Conservation (phyloP, 2,888 invertebrate species). For the Rotaria socialis region DNA sequence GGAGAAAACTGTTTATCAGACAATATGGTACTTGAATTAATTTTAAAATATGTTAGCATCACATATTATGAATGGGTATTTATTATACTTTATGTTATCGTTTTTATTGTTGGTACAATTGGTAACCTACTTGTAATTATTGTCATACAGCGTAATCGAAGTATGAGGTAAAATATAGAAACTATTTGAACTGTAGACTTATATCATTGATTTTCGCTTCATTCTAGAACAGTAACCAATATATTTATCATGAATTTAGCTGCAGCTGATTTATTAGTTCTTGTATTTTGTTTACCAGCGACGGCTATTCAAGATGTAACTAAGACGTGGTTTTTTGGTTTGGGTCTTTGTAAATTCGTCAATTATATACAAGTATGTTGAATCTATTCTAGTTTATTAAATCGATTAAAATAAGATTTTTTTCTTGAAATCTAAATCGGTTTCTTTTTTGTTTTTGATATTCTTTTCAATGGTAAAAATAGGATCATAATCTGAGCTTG, state of each 20-base stretch:
- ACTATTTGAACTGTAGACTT: too few species aligned
- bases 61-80: constrained; percentile 38
- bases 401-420: too few species aligned
- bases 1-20: background rate
- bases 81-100: constrained; percentile 36
- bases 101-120: constrained; percentile 43
- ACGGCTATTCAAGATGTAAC: constrained; percentile 44
- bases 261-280: constrained; percentile 44
- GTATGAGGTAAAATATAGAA: constrained; percentile 28
- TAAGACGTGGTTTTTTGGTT: constrained; percentile 46
- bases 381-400: too few species aligned
- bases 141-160: constrained; percentile 42
- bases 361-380: constrained; percentile 40
- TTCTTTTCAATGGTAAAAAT: too few species aligned
- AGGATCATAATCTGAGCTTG: too few species aligned
- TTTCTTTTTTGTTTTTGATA: too few species aligned
- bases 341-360: constrained; percentile 44
- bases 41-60: constrained; percentile 5
- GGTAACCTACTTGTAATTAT: constrained; percentile 44
- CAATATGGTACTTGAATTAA: background rate
- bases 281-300: constrained; percentile 43
- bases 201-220: background rate
- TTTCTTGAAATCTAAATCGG: too few species aligned
- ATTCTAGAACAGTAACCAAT: constrained; percentile 42
- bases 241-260: constrained; percentile 47